Evolutionary conservation across 2,113 vertebrate species (phyloP).

Genomic region (Tor tambroides): DNA sequence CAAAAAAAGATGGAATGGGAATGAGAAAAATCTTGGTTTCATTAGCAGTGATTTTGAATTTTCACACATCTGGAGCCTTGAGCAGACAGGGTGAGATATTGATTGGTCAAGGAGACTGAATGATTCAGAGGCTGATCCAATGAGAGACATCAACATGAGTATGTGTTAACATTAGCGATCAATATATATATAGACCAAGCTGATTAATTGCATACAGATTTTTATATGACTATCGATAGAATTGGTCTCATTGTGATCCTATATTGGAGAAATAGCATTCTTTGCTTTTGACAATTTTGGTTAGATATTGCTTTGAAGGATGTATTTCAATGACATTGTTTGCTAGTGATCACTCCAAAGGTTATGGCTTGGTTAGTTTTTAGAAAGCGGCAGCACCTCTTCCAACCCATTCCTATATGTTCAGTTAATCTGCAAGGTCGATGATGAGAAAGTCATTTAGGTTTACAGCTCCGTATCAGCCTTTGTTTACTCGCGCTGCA

Average conservation of each 20-base stretch:
- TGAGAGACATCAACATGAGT: neutral
- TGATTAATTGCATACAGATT: neutral
- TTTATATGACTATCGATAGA: too few relatives aligned
- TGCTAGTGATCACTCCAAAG: neutral
- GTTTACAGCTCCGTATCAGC: constrained; percentile 45
- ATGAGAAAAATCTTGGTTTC: neutral
- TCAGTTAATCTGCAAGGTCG: constrained; percentile 17
- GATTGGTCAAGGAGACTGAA: constrained; percentile 24
- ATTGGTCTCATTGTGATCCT: too few relatives aligned
- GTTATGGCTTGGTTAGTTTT: neutral
- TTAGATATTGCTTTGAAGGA: neutral
- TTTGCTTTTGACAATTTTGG: neutral
- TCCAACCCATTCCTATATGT: neutral
- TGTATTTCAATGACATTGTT: neutral
- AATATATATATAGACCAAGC: neutral
- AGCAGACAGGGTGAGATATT: neutral
- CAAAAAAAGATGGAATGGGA: neutral
- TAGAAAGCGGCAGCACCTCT: neutral
- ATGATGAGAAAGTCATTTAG: constrained; percentile 35
- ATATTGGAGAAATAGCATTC: too few relatives aligned
- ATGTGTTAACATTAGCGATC: neutral
- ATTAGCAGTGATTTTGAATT: neutral
- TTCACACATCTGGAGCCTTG: neutral
- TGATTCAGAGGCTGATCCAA: neutral
- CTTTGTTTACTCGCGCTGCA: constrained; percentile 47